Evolutionary conservation across 2,888 invertebrate genomes (phyloP).

Genomic region (Melanargia galathea): DNA sequence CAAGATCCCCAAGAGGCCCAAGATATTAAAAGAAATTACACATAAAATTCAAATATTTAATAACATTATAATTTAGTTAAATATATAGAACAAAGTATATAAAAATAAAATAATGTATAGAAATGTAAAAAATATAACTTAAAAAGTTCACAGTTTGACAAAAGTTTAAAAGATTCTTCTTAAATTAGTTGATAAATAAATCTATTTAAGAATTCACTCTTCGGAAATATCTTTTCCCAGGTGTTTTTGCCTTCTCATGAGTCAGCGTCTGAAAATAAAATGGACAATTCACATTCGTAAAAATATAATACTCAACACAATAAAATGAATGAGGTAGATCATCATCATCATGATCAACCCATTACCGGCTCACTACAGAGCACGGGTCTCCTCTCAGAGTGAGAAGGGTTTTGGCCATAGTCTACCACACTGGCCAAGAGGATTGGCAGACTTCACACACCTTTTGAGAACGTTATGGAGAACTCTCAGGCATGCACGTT

Average conservation of each 20-base stretch:
- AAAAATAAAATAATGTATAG: conserved; percentile 21
- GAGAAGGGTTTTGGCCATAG: too few species aligned
- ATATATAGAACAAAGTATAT: conserved; percentile 19
- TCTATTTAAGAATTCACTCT: conserved; percentile 51
- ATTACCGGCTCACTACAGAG: too few species aligned
- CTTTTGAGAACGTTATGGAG: too few species aligned
- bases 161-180: conserved; percentile 31
- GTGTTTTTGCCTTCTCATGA: conserved; percentile 74
- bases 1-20: too few species aligned
- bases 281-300: neutral
- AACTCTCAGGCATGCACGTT: too few species aligned
- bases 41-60: conserved; percentile 8
- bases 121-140: conserved; percentile 16
- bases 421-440: too few species aligned
- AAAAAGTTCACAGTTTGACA: conserved; percentile 10
- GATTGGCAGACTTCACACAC: too few species aligned
- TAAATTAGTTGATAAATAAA: conserved; percentile 33
- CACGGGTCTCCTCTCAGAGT: too few species aligned
- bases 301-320: neutral
- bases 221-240: conserved; percentile 82
- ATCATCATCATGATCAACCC: too few species aligned
- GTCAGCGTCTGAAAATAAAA: conserved; percentile 73
- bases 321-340: too few species aligned
- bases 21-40: neutral
- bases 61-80: conserved; percentile 10